Evolutionary conservation across 2,113 vertebrate genomes (phyloP).

Genomic region (Oryzias melastigma): DNA sequence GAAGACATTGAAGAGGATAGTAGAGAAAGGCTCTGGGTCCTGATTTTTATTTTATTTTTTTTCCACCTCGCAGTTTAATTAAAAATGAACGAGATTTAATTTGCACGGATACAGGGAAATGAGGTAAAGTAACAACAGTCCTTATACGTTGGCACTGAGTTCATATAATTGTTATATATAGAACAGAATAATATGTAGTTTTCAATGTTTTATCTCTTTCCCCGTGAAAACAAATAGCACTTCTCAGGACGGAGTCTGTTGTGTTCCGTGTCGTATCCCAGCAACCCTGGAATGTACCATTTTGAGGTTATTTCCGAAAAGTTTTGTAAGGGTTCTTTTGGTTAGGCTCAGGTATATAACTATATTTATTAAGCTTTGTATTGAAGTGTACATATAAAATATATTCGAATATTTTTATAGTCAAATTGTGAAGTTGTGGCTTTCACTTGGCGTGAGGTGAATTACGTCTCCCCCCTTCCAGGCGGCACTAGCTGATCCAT

Average conservation of each 20-base stretch:
- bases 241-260: constrained; percentile 4
- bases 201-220: not conserved
- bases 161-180: no score
- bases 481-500: constrained; percentile 1
- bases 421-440: accelerated
- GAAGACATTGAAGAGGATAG: no score
- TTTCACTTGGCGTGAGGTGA: not conserved
- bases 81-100: no score
- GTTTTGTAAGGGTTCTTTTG: not conserved
- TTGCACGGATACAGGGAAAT: no score
- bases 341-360: no score
- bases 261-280: constrained; percentile 32
- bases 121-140: no score
- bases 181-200: not conserved
- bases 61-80: no score
- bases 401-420: accelerated
- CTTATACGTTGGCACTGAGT: no score
- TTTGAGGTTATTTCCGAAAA: not conserved
- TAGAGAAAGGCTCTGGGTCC: no score
- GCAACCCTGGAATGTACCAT: constrained; percentile 48
- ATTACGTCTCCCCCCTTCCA: constrained; percentile 1
- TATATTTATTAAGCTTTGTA: no score
- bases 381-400: accelerated
- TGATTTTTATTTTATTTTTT: no score
- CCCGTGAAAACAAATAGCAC: not conserved